Evolutionary conservation across 2,888 invertebrate genomes (phyloP), one percentile per base, ranked within the genome.

Genomic region (Cerceris rybyensis): DNA sequence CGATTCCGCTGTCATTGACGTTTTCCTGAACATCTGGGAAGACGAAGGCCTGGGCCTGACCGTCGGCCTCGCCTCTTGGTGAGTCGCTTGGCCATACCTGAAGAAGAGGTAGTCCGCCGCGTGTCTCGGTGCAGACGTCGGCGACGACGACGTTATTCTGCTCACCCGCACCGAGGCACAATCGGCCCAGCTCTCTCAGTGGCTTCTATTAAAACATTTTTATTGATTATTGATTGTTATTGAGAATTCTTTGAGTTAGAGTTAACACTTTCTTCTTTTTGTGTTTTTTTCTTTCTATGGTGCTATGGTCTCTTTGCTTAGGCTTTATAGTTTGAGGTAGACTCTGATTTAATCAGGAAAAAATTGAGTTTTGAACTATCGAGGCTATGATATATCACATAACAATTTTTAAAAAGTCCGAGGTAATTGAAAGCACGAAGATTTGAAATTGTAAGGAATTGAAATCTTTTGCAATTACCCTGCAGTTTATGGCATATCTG

Each of bases 1-100:
- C 96, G 88, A 96, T 96, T 75, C 96, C 96, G 16, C 96, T 96
- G 90, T 96, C 96, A 84, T 94, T 94, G 63, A 91, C 88, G 72
- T 85, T 91, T 67, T 92, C 92, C 66, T 89, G 91, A 67, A 93
- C 90, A 83, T 93, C 94, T 52, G 95, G 95, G 87, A 95, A 96
- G 66, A 95, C 93, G 90, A 96, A 96, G 80, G 95, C 95, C 89
- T 95, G 95, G 7, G 89, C 90, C 76, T 92, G 91, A 2, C 95
- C 95, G 84, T 95, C 95, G 46, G 94, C 94, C 87, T 95, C 95
- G 83, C 95, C 95, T 67, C 95, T 93, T 13, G 96, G 95, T 17
- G 95, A 96, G 88, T 96, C 96, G 93, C 95, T 95, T 55, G 96
- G 96, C 96, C 96, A 96, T 87, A 96, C 95, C 93, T 96, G 92